Evolutionary conservation across 2,888 invertebrate genomes (phyloP).

Genomic region (Mycalesis mineus): DNA sequence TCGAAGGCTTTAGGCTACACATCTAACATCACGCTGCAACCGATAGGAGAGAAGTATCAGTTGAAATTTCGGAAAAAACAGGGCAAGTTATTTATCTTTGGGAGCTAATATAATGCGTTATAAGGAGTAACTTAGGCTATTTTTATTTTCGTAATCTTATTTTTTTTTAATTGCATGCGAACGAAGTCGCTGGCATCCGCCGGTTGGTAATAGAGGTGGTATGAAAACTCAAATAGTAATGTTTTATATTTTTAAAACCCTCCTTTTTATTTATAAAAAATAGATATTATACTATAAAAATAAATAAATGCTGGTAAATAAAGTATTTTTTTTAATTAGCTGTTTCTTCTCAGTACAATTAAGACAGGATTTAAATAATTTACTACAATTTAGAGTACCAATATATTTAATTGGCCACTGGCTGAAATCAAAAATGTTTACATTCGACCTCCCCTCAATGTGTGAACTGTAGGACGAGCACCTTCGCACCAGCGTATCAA

Average conservation of each 20-base stretch:
- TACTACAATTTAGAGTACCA: constrained; percentile 69
- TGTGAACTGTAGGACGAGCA: constrained; percentile 48
- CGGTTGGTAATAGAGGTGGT: no score
- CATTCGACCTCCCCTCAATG: constrained; percentile 62
- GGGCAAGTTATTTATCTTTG: no score
- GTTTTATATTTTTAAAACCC: background rate
- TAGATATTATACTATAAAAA: constrained; percentile 42
- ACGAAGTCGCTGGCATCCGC: no score
- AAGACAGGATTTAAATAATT: constrained; percentile 50
- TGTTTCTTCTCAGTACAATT: constrained; percentile 18
- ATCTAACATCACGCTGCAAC: no score
- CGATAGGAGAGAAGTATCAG: no score
- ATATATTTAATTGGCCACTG: constrained; percentile 77
- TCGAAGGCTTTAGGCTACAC: no score
- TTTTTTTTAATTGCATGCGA: no score
- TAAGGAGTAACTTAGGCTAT: no score
- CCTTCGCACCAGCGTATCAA: constrained; percentile 34
- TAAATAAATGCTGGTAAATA: constrained; percentile 58
- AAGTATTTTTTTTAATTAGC: background rate
- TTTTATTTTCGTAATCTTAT: no score
- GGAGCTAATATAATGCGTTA: no score
- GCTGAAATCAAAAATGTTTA: constrained; percentile 72
- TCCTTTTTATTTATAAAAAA: background rate
- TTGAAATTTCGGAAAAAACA: no score
- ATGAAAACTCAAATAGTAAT: no score